Base-by-base conservation (phyloP, 2,888 invertebrate species). In the Phlogophora meticulosa region DNA sequence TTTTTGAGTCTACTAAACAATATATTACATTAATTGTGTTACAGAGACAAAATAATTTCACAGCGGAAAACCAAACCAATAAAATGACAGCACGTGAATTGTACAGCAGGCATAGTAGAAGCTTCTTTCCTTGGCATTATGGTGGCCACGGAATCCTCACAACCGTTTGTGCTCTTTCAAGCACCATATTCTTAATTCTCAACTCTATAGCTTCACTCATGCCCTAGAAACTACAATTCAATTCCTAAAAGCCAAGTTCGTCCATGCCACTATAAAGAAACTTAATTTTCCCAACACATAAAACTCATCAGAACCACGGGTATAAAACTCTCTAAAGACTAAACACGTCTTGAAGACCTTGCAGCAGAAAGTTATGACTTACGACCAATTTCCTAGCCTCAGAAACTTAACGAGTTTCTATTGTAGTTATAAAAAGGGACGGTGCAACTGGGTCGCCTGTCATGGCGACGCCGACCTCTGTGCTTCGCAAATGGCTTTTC, bases 381-480 rank as follows among this genome's bases (percentile, higher is more conserved):
- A 74, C 65, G 70, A 76, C 72, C 78, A 72, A 76, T 80, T 75
- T 78, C 65, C 69, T 49, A 70, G 72, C 66, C 68, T 66, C 65
- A 57, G 80, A 76, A 69, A 76, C 77, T 84, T 91, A 90, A 91
- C 86, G 88, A 91, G 89, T 85, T 88, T 87, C 86, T 85, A 91
- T 88, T 89, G 90, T 87, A 83, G 84, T 81, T 84, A 79, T 84
- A 86, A 88, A 89, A 88, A 83, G 82, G 76, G 66, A 58, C 60
- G 57, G 68, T 71, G 70, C 76, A 81, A 90, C 82, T 90, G 81
- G 92, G 92, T 91, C 92, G 88, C 76, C 81, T 83, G 86, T 86
- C 87, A 85, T 82, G 84, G 81, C 74, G 73, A 13, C 62, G 62
- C 17, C 78, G 83, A 84, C 82, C 85, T 83, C 82, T 70, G 80